phyloP scores from a whole-genome alignment of 2,888 invertebrate species.

The Raillietiella orientalis region DNA sequence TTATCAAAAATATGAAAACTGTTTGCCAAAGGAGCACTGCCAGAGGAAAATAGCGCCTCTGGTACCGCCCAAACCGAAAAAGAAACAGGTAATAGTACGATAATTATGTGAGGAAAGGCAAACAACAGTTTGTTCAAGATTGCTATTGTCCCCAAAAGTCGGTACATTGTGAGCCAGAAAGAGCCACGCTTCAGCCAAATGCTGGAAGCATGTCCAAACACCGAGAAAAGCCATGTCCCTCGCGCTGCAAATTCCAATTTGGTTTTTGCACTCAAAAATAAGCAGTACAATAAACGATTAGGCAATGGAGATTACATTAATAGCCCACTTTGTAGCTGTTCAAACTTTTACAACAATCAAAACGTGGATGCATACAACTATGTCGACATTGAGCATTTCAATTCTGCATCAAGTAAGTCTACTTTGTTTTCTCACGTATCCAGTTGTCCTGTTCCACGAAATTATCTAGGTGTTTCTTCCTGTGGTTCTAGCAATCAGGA shows the following conservation, averaged over 20 bases:
- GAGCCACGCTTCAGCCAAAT: constrained; percentile 42
- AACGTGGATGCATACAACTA: constrained; percentile 1
- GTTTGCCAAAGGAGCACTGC: no score
- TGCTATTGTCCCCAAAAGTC: constrained; percentile 36
- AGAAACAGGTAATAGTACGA: constrained; percentile 22
- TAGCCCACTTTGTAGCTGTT: no score
- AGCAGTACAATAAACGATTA: constrained; percentile 5
- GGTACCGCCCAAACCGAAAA: constrained; percentile 41
- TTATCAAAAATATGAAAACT: no score
- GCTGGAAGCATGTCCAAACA: constrained; percentile 20
- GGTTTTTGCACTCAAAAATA: constrained; percentile 8
- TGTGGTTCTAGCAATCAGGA: constrained; percentile 5
- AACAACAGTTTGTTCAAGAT: no score
- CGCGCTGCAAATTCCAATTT: no score
- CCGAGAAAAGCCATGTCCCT: no score
- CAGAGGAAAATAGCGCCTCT: constrained; percentile 37
- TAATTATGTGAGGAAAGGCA: no score
- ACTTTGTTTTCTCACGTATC: no score
- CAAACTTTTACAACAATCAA: no score
- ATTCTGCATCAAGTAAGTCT: neutral
- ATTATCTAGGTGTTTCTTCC: no score
- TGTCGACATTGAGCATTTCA: neutral
- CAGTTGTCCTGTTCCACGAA: no score
- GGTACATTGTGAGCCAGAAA: constrained; percentile 27
- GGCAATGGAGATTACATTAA: no score